A percentile compares a stretch with the other conserved stretches of the same genome.
Evolutionary conservation across 2,797 vertebrate genomes (phyloP).

Genomic region (Thripadectes ignobilis): DNA sequence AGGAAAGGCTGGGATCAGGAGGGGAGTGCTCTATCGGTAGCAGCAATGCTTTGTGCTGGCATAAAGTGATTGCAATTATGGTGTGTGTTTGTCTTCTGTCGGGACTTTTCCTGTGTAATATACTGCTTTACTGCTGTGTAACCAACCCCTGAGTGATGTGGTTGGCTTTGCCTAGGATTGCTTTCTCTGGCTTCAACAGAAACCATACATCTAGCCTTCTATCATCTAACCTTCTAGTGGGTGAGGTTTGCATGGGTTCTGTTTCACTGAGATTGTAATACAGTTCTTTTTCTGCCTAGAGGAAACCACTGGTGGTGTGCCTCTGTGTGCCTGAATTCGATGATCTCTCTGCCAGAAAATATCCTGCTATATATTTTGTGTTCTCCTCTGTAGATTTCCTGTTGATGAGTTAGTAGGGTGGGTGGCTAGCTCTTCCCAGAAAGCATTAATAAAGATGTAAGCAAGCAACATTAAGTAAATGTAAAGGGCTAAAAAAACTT

Average conservation of each 20-base stretch:
- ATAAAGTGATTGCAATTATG: rapidly evolving
- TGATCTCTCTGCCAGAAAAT: neutral
- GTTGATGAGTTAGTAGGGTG: neutral
- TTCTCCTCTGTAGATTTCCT: neutral
- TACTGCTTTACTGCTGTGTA: neutral
- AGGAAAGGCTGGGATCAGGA: neutral
- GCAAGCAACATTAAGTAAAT: neutral
- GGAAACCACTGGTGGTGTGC: neutral
- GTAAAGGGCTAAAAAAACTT: neutral
- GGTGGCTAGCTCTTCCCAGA: neutral
- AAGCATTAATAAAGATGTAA: neutral
- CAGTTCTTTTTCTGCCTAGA: neutral
- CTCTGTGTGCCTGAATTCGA: neutral
- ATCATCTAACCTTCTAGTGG: neutral
- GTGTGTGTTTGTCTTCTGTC: neutral
- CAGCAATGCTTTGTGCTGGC: neutral
- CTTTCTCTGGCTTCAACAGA: neutral
- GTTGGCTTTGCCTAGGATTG: neutral
- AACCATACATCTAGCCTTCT: neutral
- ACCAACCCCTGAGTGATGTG: neutral
- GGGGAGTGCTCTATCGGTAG: neutral
- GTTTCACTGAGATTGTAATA: neutral
- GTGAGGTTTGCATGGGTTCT: slow-evolving; percentile 25
- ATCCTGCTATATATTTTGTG: neutral
- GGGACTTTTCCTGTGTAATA: neutral